Evolutionary conservation across 2,797 vertebrate species (phyloP).

Genomic region (Melanotaenia parkinsoni): DNA sequence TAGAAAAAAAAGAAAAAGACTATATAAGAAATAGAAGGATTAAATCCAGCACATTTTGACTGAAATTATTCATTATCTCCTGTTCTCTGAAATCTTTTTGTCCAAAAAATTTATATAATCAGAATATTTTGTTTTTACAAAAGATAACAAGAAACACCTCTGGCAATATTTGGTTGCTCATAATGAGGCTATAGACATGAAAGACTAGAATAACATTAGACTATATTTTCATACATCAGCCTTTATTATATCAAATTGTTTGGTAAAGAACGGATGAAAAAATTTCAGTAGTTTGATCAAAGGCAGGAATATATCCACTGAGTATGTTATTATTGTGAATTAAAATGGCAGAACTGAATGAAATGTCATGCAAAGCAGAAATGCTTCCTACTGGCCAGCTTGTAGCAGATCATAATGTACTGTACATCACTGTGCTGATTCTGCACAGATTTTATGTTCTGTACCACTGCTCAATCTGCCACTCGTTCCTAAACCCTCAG

Average conservation of each 20-base stretch:
- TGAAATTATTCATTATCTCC: background rate
- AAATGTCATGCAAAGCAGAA: slow-evolving; percentile 10
- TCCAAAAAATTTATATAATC: background rate
- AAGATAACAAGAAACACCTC: background rate
- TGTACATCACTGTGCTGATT: slow-evolving; percentile 17
- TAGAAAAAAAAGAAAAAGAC: background rate
- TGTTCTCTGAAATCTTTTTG: slow-evolving; percentile 1
- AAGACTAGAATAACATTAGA: slow-evolving; percentile 2
- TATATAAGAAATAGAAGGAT: background rate
- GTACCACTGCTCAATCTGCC: slow-evolving; percentile 17
- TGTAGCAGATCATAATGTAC: slow-evolving; percentile 30
- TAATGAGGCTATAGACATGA: background rate
- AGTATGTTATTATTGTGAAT: slow-evolving; percentile 13
- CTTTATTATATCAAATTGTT: background rate
- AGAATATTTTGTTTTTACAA: background rate
- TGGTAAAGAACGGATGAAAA: slow-evolving; percentile 1
- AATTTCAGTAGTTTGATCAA: slow-evolving; percentile 5
- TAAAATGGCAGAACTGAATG: slow-evolving; percentile 4
- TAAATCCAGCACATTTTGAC: background rate
- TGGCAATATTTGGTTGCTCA: background rate
- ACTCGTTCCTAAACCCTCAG: slow-evolving; percentile 19
- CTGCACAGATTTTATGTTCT: slow-evolving; percentile 25
- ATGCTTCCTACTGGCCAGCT: slow-evolving; percentile 4
- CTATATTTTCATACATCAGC: background rate
- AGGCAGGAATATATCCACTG: slow-evolving; percentile 12